A percentile compares a stretch with the other conserved stretches of the same genome.
Conservation (phyloP, 2,888 invertebrate genomes). For the Onthophagus sagittarius region DNA sequence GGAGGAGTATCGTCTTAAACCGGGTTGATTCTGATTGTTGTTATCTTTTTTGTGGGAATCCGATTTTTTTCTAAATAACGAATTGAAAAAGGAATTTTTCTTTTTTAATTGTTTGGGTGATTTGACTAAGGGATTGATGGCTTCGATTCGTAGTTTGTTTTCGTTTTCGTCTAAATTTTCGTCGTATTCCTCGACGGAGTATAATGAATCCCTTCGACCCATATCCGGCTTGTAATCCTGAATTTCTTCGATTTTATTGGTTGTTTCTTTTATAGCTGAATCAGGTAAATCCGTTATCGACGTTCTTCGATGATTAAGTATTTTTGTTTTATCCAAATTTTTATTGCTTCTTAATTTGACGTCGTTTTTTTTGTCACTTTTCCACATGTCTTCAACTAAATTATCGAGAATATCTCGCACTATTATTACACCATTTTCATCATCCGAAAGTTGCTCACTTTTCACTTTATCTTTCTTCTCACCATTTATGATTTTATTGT, state of each 20-base stretch:
- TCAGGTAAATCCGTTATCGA: constrained; percentile 11
- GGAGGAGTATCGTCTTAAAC: constrained; percentile 26
- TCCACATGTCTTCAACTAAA: not conserved
- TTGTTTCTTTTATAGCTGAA: not conserved
- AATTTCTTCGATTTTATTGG: not conserved
- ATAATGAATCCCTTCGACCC: constrained; percentile 27
- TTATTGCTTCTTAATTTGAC: constrained; percentile 8
- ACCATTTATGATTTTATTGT: no score
- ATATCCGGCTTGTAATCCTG: constrained; percentile 12
- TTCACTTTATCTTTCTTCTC: not conserved
- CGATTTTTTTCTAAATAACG: constrained; percentile 22
- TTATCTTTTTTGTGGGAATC: not conserved
- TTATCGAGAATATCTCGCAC: not conserved
- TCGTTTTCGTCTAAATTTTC: constrained; percentile 29
- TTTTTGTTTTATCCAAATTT: constrained; percentile 15
- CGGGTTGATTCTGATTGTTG: constrained; percentile 15
- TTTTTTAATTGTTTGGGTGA: constrained; percentile 12
- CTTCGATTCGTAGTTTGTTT: constrained; percentile 17
- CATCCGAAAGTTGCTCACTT: not conserved
- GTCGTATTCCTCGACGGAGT: constrained; percentile 33
- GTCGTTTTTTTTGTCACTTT: not conserved
- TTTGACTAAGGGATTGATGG: constrained; percentile 12
- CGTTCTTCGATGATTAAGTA: constrained; percentile 15
- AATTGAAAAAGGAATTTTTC: constrained; percentile 22
- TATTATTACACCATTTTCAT: constrained; percentile 1